A percentile compares a stretch with the other conserved stretches of the same genome.
Conservation (phyloP, 2,888 invertebrate species). For the Platypus cylindrus region DNA sequence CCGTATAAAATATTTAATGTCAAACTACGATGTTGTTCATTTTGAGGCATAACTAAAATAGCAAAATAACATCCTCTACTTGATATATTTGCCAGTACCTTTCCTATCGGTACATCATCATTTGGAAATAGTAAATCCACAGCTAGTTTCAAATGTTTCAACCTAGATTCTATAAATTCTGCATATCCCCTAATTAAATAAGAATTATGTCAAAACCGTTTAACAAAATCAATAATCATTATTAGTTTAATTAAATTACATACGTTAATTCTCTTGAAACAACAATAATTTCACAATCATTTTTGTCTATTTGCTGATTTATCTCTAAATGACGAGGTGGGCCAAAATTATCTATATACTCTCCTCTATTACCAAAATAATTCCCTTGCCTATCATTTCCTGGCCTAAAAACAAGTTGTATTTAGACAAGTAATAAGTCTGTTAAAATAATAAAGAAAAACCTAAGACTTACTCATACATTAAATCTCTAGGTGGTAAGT, state of each 20-base stretch:
- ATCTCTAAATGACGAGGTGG: slow-evolving; percentile 24
- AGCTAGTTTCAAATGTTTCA: slow-evolving; percentile 64
- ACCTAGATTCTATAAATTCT: slow-evolving; percentile 69
- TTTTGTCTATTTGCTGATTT: slow-evolving; percentile 41
- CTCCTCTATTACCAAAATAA: slow-evolving; percentile 14
- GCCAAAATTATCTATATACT: slow-evolving; percentile 18
- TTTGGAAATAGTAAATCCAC: slow-evolving; percentile 86
- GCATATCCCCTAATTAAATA: slow-evolving; percentile 58
- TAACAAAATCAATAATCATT: no score
- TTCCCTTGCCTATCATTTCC: slow-evolving; percentile 1
- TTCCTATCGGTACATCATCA: slow-evolving; percentile 69
- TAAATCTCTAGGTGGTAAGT: slow-evolving; percentile 1
- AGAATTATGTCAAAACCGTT: slow-evolving; percentile 1
- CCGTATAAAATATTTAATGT: slow-evolving; percentile 87
- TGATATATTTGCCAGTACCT: slow-evolving; percentile 76
- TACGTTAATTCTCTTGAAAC: slow-evolving; percentile 72
- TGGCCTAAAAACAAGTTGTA: neutral
- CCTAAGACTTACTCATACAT: slow-evolving; percentile 2
- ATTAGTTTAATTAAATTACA: no score
- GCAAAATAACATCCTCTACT: slow-evolving; percentile 83
- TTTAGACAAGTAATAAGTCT: neutral
- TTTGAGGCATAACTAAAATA: slow-evolving; percentile 71
- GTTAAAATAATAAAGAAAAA: slow-evolving; percentile 1
- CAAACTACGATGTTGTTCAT: slow-evolving; percentile 74
- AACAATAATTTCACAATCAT: slow-evolving; percentile 87